Conservation (phyloP, 2,888 invertebrate genomes). For the Mystacides longicornis region DNA sequence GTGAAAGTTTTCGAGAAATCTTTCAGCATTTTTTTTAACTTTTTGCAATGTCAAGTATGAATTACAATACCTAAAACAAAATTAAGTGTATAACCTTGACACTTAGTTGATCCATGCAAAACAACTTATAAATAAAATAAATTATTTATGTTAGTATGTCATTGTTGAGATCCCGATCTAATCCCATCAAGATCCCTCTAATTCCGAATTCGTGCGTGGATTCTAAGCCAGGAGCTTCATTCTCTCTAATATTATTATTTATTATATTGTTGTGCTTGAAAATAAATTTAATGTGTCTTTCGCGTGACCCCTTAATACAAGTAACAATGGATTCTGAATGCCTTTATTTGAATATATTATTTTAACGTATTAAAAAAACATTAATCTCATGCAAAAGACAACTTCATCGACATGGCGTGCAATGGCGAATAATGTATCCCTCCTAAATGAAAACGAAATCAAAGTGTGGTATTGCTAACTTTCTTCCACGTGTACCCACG, state of each 20-base stretch:
- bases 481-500: too few species aligned
- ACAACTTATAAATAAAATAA: too few species aligned
- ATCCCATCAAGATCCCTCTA: not conserved
- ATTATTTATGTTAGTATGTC: too few species aligned
- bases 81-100: too few species aligned
- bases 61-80: too few species aligned
- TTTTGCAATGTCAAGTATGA: too few species aligned
- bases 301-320: conserved; percentile 17
- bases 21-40: too few species aligned
- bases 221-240: not conserved
- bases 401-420: conserved; percentile 1
- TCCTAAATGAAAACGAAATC: too few species aligned
- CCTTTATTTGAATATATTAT: conserved; percentile 12
- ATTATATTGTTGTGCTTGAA: not conserved
- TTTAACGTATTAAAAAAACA: conserved; percentile 9
- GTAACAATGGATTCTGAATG: conserved; percentile 13
- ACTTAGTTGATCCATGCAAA: too few species aligned
- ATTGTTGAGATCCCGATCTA: too few species aligned
- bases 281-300: conserved; percentile 16
- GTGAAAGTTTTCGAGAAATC: too few species aligned
- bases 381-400: conserved; percentile 8
- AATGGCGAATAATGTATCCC: not conserved
- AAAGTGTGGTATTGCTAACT: too few species aligned
- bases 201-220: not conserved
- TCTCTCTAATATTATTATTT: not conserved